A percentile compares a stretch with the other conserved stretches of the same genome.
Evolutionary conservation across 2,797 vertebrate genomes (phyloP).

Genomic region (Brachymystax lenok): DNA sequence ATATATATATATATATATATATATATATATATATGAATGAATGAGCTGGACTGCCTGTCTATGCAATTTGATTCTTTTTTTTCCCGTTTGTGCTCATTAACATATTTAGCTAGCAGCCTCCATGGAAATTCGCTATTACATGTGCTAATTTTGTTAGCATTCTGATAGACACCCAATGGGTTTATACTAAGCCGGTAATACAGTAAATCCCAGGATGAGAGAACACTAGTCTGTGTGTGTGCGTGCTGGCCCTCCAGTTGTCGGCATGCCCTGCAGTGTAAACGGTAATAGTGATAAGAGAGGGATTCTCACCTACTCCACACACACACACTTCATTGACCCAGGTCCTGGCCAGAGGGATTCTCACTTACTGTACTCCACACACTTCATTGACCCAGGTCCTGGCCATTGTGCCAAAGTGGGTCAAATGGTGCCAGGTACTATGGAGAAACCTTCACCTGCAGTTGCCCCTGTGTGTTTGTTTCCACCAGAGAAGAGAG

Average conservation of each 20-base stretch:
- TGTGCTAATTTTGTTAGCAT: no score
- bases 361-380: background rate
- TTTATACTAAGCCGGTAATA: no score
- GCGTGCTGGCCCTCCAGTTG: constrained; percentile 25
- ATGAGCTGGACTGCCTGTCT: no score
- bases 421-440: background rate
- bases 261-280: constrained; percentile 13
- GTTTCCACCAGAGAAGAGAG: no score
- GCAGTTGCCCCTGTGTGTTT: background rate
- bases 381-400: background rate
- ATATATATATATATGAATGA: no score
- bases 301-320: background rate
- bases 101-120: no score
- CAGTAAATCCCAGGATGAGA: no score
- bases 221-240: constrained; percentile 6
- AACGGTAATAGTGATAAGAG: constrained; percentile 19
- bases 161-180: no score
- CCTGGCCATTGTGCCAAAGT: background rate
- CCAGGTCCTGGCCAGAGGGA: background rate
- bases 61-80: no score
- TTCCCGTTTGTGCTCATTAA: no score
- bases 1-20: no score
- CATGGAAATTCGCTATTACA: no score
- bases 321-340: background rate
- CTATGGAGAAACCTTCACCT: background rate